Evolutionary conservation across 1,140 invertebrate genomes (phyloP).

Genomic region (Apis laboriosa): DNA sequence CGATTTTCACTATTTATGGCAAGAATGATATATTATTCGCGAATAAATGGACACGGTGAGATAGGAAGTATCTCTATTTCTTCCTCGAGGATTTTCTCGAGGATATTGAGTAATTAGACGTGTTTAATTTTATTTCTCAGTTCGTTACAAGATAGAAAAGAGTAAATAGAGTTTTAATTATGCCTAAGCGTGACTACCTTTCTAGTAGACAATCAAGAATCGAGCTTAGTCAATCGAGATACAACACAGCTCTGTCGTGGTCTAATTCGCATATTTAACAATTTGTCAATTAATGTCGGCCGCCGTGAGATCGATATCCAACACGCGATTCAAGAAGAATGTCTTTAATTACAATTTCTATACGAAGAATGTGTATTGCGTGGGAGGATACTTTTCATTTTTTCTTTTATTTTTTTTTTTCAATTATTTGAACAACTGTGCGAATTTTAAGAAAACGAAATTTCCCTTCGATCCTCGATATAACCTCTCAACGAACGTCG

Average conservation of each 20-base stretch:
- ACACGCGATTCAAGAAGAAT: neutral
- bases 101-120: neutral
- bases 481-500: no score
- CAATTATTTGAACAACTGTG: no score
- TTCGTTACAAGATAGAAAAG: no score
- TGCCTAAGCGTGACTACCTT: no score
- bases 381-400: neutral
- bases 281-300: constrained; percentile 48
- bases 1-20: constrained; percentile 26
- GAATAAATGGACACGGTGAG: neutral
- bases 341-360: neutral
- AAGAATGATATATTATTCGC: neutral
- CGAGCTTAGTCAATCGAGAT: neutral
- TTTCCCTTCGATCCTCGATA: no score
- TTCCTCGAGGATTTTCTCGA: neutral
- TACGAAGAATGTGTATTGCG: neutral
- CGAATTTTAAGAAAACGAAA: no score
- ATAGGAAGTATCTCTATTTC: neutral
- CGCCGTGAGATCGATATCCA: neutral
- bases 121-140: neutral
- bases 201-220: neutral
- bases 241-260: constrained; percentile 19
- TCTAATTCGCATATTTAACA: constrained; percentile 49
- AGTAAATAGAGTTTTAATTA: neutral
- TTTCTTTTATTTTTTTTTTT: no score